Percentiles rank a stretch among this genome's conserved stretches.
Evolutionary conservation across 2,888 invertebrate species (phyloP).

Genomic region (Ennomos quercinarius): DNA sequence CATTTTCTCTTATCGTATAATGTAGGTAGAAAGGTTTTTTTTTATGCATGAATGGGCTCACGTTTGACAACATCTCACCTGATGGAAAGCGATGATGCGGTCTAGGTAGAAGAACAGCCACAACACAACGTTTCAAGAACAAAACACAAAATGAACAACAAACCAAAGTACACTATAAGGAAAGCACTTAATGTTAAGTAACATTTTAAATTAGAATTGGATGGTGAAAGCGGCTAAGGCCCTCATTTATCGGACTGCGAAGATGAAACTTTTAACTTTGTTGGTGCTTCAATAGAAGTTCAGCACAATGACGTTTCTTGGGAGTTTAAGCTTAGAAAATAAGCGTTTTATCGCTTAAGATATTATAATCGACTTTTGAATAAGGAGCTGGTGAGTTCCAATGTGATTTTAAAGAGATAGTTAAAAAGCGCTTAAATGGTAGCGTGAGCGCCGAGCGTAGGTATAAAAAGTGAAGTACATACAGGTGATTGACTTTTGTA

Average conservation of each 20-base stretch:
- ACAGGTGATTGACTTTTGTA: no score
- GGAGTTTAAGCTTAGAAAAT: slow-evolving; percentile 38
- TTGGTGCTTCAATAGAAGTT: slow-evolving; percentile 41
- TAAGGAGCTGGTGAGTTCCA: slow-evolving; percentile 10
- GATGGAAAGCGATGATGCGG: no score
- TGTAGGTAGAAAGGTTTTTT: no score
- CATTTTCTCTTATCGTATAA: no score
- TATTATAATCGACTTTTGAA: slow-evolving; percentile 21
- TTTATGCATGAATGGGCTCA: no score
- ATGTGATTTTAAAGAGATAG: slow-evolving; percentile 7
- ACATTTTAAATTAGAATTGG: slow-evolving; percentile 33
- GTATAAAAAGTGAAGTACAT: no score
- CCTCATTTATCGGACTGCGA: slow-evolving; percentile 42
- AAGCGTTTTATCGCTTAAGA: slow-evolving; percentile 37
- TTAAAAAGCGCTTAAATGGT: neutral
- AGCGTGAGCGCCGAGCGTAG: no score
- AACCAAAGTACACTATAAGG: slow-evolving; percentile 10
- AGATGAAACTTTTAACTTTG: slow-evolving; percentile 45
- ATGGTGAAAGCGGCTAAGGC: slow-evolving; percentile 28
- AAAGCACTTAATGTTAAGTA: slow-evolving; percentile 24
- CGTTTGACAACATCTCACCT: no score
- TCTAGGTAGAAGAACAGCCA: neutral
- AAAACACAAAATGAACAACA: slow-evolving; percentile 6
- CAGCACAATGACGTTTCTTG: slow-evolving; percentile 42
- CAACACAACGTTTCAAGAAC: neutral